phyloP scores from a whole-genome alignment of 1,140 invertebrate genomes.

The Lasioglossum albipes region DNA sequence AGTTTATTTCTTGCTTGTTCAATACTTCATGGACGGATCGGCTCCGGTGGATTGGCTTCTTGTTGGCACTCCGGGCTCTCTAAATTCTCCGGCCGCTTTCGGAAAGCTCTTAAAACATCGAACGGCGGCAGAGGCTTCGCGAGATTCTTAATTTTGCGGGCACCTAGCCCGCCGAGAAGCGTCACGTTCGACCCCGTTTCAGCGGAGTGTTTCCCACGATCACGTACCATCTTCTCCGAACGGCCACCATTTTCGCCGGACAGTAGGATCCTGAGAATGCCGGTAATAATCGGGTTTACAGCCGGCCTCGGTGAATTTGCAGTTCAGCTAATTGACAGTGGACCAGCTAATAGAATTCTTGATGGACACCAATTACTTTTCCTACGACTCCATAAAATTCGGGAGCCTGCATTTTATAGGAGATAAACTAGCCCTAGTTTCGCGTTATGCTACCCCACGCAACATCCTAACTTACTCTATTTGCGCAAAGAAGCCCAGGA shows the following conservation, averaged over 20 bases:
- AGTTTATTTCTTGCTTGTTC: too few species aligned
- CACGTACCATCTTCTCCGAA: slow-evolving; percentile 9
- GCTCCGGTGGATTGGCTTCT: too few species aligned
- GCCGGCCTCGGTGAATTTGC: slow-evolving; percentile 5
- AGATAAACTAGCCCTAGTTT: too few species aligned
- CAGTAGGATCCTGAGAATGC: neutral
- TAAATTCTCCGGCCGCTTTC: neutral
- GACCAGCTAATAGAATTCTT: slow-evolving; percentile 1
- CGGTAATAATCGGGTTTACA: neutral
- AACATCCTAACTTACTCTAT: too few species aligned
- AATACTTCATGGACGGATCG: too few species aligned
- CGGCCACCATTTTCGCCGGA: neutral
- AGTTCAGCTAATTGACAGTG: slow-evolving; percentile 19
- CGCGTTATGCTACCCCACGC: too few species aligned
- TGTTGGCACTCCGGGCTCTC: too few species aligned
- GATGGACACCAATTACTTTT: neutral
- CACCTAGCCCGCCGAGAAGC: neutral
- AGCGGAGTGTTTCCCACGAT: neutral
- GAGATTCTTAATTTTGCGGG: slow-evolving; percentile 32
- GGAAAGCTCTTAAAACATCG: neutral
- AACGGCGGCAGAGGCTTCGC: neutral
- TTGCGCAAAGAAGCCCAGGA: too few species aligned
- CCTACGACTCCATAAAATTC: too few species aligned
- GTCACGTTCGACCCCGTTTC: slow-evolving; percentile 55
- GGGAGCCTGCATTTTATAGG: too few species aligned